Evolutionary conservation across 1,140 invertebrate species (phyloP), one percentile per base, ranked within the genome.

Genomic region (Dendrolimus punctatus): DNA sequence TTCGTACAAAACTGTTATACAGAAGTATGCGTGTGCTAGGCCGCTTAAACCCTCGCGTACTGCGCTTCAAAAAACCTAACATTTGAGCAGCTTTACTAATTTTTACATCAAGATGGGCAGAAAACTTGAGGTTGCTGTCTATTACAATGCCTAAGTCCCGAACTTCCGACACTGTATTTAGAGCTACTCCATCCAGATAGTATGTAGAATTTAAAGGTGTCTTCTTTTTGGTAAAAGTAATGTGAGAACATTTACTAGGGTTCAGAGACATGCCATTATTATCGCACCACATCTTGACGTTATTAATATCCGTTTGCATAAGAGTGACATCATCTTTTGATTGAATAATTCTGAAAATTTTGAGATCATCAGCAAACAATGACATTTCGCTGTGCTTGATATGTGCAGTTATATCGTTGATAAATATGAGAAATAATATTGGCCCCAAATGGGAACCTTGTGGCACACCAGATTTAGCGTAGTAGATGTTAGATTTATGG

Each of bases 41-140:
- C 1, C 8, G 43, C 23, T 46, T 37, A 57, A 57, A 56, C 37
- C 39, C 52, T 38, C 45, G 46, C 37, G 46, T 7, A 41, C 49
- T 62, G 5, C 55, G 48, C 44, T 58, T 62, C 8, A 62, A 38
- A 40, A 62, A 62, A 2, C 60, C 60, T n/a, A 62, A 39, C 60
- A 57, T 57, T 7, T 44, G 48, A 40, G 51, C 55, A 23, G 52
- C 60, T 23, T 52, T 41, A 37, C 44, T 57, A 5, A 52, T 36
- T 6, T 5, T 46, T 2, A 43, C 7, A 6, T 61, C 43, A 5
- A 49, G 39, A n/a, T 60, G 58, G 0, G 46, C 4, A n/a, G 4
- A 9, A 40, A 53, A 51, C 8, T 51, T 56, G 8, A 60, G 40
- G 10, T 47, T 6, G 38, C 39, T 41, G 9, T 55, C 53, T 37